phyloP scores from a whole-genome alignment of 92 coral and sea anemone genomes.

The Palythoa grandis region DNA sequence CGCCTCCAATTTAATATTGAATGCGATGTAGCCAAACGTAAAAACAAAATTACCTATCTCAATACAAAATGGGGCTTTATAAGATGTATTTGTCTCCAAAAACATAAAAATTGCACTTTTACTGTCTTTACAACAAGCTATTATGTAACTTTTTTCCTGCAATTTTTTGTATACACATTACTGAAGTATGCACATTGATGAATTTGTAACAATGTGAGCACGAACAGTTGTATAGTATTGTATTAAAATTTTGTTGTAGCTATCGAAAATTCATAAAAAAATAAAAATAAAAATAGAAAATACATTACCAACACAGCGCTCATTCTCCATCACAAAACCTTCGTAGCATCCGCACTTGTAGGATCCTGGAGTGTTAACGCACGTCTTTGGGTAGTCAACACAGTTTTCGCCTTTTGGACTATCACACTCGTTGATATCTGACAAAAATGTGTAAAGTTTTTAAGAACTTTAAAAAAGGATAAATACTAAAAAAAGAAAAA shows the following conservation, averaged over 20 bases:
- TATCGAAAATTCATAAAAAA: background rate
- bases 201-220: background rate
- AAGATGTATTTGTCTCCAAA: too few relatives aligned
- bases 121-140: too few relatives aligned
- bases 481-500: background rate
- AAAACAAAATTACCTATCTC: too few relatives aligned
- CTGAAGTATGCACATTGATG: too few relatives aligned
- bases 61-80: too few relatives aligned
- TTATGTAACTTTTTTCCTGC: too few relatives aligned
- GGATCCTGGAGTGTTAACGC: constrained; percentile 38
- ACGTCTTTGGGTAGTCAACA: constrained; percentile 20
- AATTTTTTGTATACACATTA: too few relatives aligned
- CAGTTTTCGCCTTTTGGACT: constrained; percentile 24
- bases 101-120: too few relatives aligned
- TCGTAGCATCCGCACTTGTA: constrained; percentile 38
- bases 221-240: background rate
- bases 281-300: background rate
- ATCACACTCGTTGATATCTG: constrained; percentile 35
- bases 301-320: constrained; percentile 21
- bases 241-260: background rate
- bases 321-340: constrained; percentile 26
- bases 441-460: background rate
- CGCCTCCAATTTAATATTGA: too few relatives aligned
- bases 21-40: too few relatives aligned
- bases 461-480: background rate